Conservation (phyloP, 2,113 vertebrate genomes). For the Tragelaphus strepsiceros region DNA sequence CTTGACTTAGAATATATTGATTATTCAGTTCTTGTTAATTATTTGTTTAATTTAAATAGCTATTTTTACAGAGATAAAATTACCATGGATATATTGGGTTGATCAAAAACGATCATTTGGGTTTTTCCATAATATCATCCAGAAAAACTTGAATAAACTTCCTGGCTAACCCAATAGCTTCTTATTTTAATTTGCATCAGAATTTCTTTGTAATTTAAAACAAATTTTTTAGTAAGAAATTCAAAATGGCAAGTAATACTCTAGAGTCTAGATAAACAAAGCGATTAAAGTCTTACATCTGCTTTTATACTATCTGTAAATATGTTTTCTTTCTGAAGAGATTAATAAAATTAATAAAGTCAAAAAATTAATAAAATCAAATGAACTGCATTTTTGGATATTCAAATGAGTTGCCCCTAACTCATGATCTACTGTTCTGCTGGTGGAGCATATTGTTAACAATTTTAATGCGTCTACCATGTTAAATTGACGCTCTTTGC, state of each 20-base stretch:
- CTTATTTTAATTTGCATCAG: background rate
- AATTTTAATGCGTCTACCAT: background rate
- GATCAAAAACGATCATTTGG: background rate
- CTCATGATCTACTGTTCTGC: background rate
- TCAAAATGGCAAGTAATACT: background rate
- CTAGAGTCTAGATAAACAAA: background rate
- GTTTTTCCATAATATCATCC: background rate
- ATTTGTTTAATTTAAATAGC: background rate
- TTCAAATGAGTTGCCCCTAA: background rate
- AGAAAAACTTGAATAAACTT: background rate
- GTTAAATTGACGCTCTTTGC: background rate
- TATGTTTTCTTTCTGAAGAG: background rate
- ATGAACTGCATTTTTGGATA: background rate
- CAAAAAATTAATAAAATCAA: background rate
- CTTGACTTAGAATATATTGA: background rate
- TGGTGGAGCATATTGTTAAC: background rate
- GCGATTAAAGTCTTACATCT: background rate
- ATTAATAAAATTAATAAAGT: background rate
- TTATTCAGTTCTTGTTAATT: background rate
- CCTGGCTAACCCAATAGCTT: background rate
- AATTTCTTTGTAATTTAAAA: slow-evolving; percentile 23
- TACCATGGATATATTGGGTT: background rate
- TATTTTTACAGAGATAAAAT: background rate
- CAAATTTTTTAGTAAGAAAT: background rate
- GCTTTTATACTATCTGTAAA: background rate